phyloP scores from a whole-genome alignment of 64 coral and sea anemone species.

The Acropora tenuis region DNA sequence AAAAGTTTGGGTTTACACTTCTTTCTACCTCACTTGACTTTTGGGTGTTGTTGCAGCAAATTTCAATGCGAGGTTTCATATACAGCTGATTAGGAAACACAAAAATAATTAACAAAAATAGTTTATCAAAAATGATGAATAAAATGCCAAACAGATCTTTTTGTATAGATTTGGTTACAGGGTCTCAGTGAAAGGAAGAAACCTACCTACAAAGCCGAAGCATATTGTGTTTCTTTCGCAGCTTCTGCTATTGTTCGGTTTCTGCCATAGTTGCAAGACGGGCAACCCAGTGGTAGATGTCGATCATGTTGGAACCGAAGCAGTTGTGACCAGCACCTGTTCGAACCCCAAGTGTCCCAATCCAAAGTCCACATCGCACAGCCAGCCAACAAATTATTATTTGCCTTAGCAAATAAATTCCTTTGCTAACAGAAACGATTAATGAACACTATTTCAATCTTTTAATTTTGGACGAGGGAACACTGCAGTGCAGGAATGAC shows the following conservation, averaged over 20 bases:
- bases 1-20: no score
- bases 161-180: slow-evolving; percentile 12
- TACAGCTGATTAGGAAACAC: neutral
- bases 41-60: no score
- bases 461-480: no score
- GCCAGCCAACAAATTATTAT: slow-evolving; percentile 39
- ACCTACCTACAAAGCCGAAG: slow-evolving; percentile 40
- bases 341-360: slow-evolving; percentile 11
- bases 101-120: neutral
- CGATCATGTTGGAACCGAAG: slow-evolving; percentile 44
- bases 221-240: slow-evolving; percentile 52
- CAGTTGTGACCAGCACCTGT: slow-evolving; percentile 21
- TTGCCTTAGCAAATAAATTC: no score
- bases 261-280: slow-evolving; percentile 48
- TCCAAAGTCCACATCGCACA: slow-evolving; percentile 32
- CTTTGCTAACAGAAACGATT: no score
- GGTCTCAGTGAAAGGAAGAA: slow-evolving; percentile 29
- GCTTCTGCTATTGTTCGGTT: slow-evolving; percentile 23
- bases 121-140: neutral
- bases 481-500: no score
- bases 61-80: no score
- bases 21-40: neutral
- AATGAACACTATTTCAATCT: no score
- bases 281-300: slow-evolving; percentile 37
- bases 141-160: neutral